Evolutionary conservation across 2,797 vertebrate genomes (phyloP).

Genomic region (Jordanella pulchra): DNA sequence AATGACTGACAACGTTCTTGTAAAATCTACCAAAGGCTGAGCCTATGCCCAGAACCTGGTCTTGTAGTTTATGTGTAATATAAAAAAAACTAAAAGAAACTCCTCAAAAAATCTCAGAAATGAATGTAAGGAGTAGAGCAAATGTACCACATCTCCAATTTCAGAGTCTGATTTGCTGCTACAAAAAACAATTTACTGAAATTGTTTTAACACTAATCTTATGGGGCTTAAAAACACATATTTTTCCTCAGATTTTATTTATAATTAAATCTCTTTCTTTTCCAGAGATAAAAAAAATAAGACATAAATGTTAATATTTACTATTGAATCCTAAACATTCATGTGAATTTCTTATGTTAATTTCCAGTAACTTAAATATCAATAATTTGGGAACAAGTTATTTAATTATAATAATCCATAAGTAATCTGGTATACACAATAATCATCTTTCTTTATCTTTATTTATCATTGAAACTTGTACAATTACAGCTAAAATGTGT

Average conservation of each 20-base stretch:
- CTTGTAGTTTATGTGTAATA: neutral
- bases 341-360: neutral
- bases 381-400: conserved; percentile 32
- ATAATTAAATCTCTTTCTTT: neutral
- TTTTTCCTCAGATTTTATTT: neutral
- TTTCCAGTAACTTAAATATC: neutral
- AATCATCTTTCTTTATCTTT: no score
- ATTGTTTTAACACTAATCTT: neutral
- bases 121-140: neutral
- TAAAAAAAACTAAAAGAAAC: neutral
- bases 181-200: neutral
- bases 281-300: neutral
- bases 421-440: conserved; percentile 39
- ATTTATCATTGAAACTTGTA: no score
- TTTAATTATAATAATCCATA: conserved; percentile 19
- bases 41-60: neutral
- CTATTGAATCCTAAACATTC: neutral
- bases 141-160: neutral
- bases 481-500: no score
- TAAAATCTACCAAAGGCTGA: neutral
- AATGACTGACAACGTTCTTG: neutral
- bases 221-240: neutral
- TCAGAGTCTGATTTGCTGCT: neutral
- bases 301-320: neutral
- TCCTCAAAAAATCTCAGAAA: neutral